Evolutionary conservation across 1,140 invertebrate species (phyloP).

Genomic region (Hyles vespertilio): DNA sequence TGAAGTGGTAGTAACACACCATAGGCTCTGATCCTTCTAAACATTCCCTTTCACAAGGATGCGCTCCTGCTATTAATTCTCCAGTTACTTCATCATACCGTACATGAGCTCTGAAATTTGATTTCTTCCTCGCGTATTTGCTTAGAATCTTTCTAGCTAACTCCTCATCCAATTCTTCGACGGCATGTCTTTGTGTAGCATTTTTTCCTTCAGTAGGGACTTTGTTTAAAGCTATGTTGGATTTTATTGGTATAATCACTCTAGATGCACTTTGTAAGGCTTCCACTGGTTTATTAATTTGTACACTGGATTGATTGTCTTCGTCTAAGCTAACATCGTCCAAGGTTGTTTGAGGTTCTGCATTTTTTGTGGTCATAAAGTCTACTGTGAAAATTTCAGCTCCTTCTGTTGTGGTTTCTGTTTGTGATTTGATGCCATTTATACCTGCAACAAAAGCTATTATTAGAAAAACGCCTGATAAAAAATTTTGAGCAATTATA

Average conservation of each 20-base stretch:
- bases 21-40: slow-evolving; percentile 74
- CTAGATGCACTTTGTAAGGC: slow-evolving; percentile 51
- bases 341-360: slow-evolving; percentile 17
- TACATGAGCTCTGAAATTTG: slow-evolving; percentile 44
- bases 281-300: slow-evolving; percentile 19
- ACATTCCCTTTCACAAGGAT: slow-evolving; percentile 74
- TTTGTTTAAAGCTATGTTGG: slow-evolving; percentile 23
- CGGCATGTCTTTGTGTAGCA: slow-evolving; percentile 20
- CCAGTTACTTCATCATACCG: slow-evolving; percentile 63
- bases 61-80: slow-evolving; percentile 53
- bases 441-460: slow-evolving; percentile 47
- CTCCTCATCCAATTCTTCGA: slow-evolving; percentile 23
- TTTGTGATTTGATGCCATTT: slow-evolving; percentile 35
- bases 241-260: slow-evolving; percentile 38
- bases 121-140: slow-evolving; percentile 30
- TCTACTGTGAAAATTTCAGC: slow-evolving; percentile 20
- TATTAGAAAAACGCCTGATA: background rate
- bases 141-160: slow-evolving; percentile 12
- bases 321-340: slow-evolving; percentile 18
- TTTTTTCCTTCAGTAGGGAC: slow-evolving; percentile 29
- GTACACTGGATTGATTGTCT: slow-evolving; percentile 29
- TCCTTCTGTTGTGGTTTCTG: slow-evolving; percentile 32
- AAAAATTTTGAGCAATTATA: too few relatives aligned
- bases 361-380: slow-evolving; percentile 1
- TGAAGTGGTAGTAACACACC: slow-evolving; percentile 83